Evolutionary conservation across 1,140 invertebrate species (phyloP), one percentile per base, ranked within the genome.

Genomic region (Dysdera silvatica): DNA sequence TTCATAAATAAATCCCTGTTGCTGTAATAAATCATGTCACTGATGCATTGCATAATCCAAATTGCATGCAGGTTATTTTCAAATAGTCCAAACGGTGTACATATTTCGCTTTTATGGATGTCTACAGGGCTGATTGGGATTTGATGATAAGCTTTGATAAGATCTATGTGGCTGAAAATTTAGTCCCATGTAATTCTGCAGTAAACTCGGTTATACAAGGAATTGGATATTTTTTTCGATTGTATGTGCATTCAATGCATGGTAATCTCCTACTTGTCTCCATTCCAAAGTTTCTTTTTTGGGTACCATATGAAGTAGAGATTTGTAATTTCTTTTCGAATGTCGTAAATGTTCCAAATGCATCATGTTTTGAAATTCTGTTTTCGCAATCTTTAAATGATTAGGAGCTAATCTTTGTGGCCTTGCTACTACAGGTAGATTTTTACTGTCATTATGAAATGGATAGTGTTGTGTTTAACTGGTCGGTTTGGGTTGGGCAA

Each of bases 341-440:
- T n/a, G n/a, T n/a, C n/a, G n/a, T n/a, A n/a, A n/a, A n/a, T n/a
- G n/a, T n/a, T n/a, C n/a, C n/a, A n/a, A n/a, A n/a, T n/a, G n/a
- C n/a, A n/a, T n/a, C n/a, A n/a, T n/a, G n/a, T n/a, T n/a, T n/a
- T n/a, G n/a, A n/a, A n/a, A n/a, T n/a, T n/a, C n/a, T n/a, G n/a
- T n/a, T n/a, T n/a, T n/a, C n/a, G n/a, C n/a, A n/a, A n/a, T n/a
- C n/a, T n/a, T n/a, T n/a, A n/a, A n/a, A n/a, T n/a, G n/a, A n/a
- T n/a, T n/a, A n/a, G n/a, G 70, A 68, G 1, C 35, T 43, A 12
- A 69, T 59, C 47, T 67, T 52, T 48, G 63, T 55, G 12, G 68
- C 31, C 23, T 60, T 49, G 14, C 65, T 67, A n/a, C n/a, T n/a
- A 12, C 54, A n/a, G 64, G 48, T 72, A 31, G 20, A 23, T 32